Base-by-base conservation (phyloP, 2,888 invertebrate genomes). In the Eupithecia exiguata region DNA sequence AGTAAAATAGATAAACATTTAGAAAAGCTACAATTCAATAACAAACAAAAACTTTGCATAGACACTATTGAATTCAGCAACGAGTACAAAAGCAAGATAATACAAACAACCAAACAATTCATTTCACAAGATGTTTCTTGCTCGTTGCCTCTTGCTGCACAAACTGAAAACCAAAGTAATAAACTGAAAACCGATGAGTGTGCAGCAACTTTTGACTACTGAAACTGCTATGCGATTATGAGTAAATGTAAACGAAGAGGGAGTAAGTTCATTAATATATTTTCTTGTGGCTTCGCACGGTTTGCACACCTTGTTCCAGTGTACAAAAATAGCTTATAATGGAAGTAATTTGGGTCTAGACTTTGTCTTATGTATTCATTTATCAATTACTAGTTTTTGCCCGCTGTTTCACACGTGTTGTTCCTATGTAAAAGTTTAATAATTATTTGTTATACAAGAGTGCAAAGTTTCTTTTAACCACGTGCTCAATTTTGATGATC, bases 111-210 rank as follows among this genome's bases (percentile, higher is more conserved):
- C 30, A 62, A 62, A 35, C 62, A 62, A 18, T 62, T 62, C 30
- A 62, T 62, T 62, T 9, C 18, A 35, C 25, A 62, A 62, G 9
- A 62, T 30, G 62, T 35, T 62, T 62, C 62, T 62, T 62, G 30
- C 62, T 62, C 61, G 61, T 30, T 53, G 53, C 53, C 53, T 53
- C 58, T 25, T 12, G 58, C 58, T 25, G 58, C 62, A 62, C 62
- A 30, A 35, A 35, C 35, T 62, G 30, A 81, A 7, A 36, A 58
- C 36, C 30, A 73, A 76, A 74, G 62, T 38, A 36, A 68, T 68
- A 25, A 68, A 72, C 18, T 68, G 62, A 65, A 68, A 38, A 58
- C 68, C 21, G 18, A 18, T 21, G 43, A 36, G 35, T 21, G 38
- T 36, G 30, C 40, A 38, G 40, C n/a, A 68, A 72, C 43, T 68